Percentiles rank a stretch among this genome's conserved stretches.
phyloP scores from a whole-genome alignment of 2,797 vertebrate genomes.

The Macropus fuliginosus region DNA sequence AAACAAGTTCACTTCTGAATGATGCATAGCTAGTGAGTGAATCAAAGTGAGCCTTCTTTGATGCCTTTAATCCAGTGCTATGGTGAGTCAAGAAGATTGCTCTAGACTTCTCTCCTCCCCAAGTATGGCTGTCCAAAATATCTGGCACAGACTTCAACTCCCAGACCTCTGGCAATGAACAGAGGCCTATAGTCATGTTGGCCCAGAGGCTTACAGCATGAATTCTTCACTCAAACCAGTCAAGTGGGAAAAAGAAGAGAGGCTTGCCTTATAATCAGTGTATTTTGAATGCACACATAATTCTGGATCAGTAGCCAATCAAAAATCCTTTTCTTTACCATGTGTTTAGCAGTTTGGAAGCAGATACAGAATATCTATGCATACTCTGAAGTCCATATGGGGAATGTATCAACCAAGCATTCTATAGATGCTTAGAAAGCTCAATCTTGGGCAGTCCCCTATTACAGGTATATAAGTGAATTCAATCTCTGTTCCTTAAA shows the following conservation, averaged over 20 bases:
- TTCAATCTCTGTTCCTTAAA: not conserved
- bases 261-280: not conserved
- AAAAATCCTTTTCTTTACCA: constrained; percentile 5
- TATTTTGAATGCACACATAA: not conserved
- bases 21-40: not conserved
- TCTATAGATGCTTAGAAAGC: not conserved
- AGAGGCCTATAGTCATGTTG: not conserved
- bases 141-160: not conserved
- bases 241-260: not conserved
- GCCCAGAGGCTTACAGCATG: not conserved
- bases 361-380: too few relatives aligned
- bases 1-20: not conserved
- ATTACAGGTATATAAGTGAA: not conserved
- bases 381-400: too few relatives aligned
- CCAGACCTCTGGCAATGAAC: not conserved
- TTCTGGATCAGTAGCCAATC: not conserved
- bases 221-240: not conserved
- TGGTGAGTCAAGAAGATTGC: not conserved
- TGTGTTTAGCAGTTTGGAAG: not conserved
- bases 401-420: not conserved
- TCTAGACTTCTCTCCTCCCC: not conserved
- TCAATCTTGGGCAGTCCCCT: too few relatives aligned
- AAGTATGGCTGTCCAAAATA: not conserved
- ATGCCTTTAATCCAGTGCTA: not conserved
- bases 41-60: not conserved